phyloP scores from a whole-genome alignment of 2,888 invertebrate genomes.

The Drepanosiphum platanoidis region DNA sequence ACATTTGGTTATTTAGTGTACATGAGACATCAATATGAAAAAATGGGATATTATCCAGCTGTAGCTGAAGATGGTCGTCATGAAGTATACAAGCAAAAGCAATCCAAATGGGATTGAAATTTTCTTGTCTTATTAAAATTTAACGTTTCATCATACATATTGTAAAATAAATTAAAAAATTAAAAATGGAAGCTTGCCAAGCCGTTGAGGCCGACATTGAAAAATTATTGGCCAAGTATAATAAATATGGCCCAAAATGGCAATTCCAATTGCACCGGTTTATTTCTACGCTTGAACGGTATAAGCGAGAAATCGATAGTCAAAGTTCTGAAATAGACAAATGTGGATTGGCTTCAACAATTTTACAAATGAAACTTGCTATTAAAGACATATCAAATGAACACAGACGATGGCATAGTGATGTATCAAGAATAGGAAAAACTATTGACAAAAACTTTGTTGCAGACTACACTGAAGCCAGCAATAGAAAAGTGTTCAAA shows the following conservation, averaged over 20 bases:
- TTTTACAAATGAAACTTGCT: slow-evolving; percentile 78
- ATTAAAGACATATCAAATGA: slow-evolving; percentile 86
- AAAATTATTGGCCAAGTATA: slow-evolving; percentile 48
- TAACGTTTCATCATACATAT: slow-evolving; percentile 1
- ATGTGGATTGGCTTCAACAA: slow-evolving; percentile 43
- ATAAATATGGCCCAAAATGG: slow-evolving; percentile 58
- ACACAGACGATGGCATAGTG: slow-evolving; percentile 81
- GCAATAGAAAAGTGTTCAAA: slow-evolving; percentile 78
- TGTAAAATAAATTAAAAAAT: not conserved
- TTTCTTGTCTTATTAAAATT: not conserved
- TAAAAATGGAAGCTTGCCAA: slow-evolving; percentile 48
- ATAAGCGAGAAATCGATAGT: slow-evolving; percentile 48
- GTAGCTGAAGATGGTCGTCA: slow-evolving; percentile 78
- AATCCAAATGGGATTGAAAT: slow-evolving; percentile 79
- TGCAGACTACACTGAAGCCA: slow-evolving; percentile 72
- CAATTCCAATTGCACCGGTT: slow-evolving; percentile 48
- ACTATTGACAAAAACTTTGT: slow-evolving; percentile 82
- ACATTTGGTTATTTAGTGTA: slow-evolving; percentile 85
- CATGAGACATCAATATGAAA: slow-evolving; percentile 83
- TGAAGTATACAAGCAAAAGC: slow-evolving; percentile 78
- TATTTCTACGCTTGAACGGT: slow-evolving; percentile 49
- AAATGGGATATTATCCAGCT: slow-evolving; percentile 82
- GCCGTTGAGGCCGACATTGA: slow-evolving; percentile 51
- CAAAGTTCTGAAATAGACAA: slow-evolving; percentile 45
- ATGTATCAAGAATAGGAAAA: slow-evolving; percentile 92